Conservation (phyloP, 2,888 invertebrate genomes). For the Pseudococcus jackbeardsleyi region DNA sequence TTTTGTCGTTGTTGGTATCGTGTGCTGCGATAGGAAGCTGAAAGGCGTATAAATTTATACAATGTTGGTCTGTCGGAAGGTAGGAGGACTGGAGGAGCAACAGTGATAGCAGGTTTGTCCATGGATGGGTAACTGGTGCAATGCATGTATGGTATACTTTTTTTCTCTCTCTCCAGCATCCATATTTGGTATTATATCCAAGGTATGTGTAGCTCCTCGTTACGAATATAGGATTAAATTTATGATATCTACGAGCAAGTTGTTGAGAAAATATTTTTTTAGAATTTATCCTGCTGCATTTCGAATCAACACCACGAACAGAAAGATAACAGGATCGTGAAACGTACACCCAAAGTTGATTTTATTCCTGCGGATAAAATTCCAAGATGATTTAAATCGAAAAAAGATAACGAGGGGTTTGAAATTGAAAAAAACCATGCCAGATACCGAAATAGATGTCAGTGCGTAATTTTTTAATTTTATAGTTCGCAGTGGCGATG, state of each 20-base stretch:
- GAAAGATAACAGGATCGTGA: not conserved
- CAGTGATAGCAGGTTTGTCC: not conserved
- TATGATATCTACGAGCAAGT: not conserved
- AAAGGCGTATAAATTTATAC: constrained; percentile 1
- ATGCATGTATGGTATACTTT: not conserved
- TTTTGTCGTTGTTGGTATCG: not conserved
- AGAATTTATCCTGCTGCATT: not conserved
- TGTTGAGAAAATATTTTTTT: not conserved
- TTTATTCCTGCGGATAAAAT: not conserved
- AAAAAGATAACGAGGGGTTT: not conserved
- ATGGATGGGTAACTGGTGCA: not conserved
- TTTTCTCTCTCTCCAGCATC: not conserved
- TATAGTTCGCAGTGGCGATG: not conserved
- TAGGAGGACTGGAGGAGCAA: not conserved
- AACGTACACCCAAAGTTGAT: not conserved
- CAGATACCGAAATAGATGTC: not conserved
- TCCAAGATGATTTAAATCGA: not conserved
- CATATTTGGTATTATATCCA: not conserved
- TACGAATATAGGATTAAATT: not conserved
- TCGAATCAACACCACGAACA: not conserved
- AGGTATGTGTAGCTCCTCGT: not conserved
- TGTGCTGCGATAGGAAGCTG: not conserved
- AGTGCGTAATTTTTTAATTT: not conserved
- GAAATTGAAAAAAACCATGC: not conserved
- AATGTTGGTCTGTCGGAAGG: not conserved